Conservation (phyloP, 2,113 vertebrate genomes). For the Nycticryphes semicollaris region DNA sequence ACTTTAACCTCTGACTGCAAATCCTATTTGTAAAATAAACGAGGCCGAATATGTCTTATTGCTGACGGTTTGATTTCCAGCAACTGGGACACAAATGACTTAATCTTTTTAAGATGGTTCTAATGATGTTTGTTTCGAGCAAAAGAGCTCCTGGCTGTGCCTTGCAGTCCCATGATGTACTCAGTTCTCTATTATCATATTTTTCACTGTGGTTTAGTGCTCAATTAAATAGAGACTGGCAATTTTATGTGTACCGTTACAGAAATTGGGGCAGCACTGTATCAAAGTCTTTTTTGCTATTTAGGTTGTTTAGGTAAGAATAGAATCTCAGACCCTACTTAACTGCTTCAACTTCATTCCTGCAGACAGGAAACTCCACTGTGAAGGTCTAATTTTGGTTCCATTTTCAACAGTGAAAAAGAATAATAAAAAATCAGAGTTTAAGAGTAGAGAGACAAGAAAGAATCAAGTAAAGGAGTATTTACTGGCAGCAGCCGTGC, state of each 20-base stretch:
- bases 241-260: not conserved
- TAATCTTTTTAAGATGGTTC: not conserved
- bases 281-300: not conserved
- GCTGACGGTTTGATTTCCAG: not conserved
- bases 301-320: not conserved
- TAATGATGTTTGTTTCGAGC: not conserved
- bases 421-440: not conserved
- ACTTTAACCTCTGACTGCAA: not conserved
- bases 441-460: not conserved
- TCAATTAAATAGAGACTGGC: not conserved
- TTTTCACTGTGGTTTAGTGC: not conserved
- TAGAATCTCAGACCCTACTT: not conserved
- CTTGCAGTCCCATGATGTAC: not conserved
- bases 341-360: not conserved
- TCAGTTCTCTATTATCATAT: not conserved
- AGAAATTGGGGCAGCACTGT: not conserved
- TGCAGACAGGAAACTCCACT: not conserved
- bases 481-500: not conserved
- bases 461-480: not conserved
- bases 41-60: not conserved
- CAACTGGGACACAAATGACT: not conserved
- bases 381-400: not conserved
- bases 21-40: not conserved
- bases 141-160: not conserved
- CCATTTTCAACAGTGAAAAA: not conserved